Base-by-base conservation (phyloP, 2,113 vertebrate genomes). In the Nasalis larvatus region DNA sequence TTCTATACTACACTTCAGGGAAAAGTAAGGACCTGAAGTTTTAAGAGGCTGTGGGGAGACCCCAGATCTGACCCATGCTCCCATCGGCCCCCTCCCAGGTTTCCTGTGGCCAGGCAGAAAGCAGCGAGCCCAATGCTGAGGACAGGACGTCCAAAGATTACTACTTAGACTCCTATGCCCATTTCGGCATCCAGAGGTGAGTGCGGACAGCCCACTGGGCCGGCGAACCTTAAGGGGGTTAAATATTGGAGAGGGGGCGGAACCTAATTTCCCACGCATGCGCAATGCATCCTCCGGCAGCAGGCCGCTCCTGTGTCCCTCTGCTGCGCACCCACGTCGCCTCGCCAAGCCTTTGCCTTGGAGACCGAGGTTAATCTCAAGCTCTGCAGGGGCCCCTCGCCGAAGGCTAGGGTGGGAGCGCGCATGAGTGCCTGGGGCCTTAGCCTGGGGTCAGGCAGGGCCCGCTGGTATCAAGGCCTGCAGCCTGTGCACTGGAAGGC, bases 121-220 rank as follows among this genome's bases (percentile, higher is more conserved):
- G 98, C 98, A 99, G 99, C 14, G 98, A 97, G 96, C 99, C 99
- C 96, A 98, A 99, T 8, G 99, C 99, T 0, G 99, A 99, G 98
- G 99, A 99, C 95, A 99, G 99, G 99, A 99, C 99, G 0, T 99
- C 99, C 86, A 99, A 99, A 98, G 99, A 99, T 98, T 99, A 99
- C 98, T 99, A 99, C 98, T 99, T 99, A 82, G 99, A 99, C 97
- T 99, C 99, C 0, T 99, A 99, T 0, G 99, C 99, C 76, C 42
- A 99, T 98, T 99, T 99, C 52, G 99, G 99, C 85, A 99, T 99
- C 97, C 99, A 99, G 99, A 99, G 99, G 99, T 99, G 94, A 96
- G 98, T 76, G 10, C 18, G 56, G 21, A 49, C 40, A 1, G 40
- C 30, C 9, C 49, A 13, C 23, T 1, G 2, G 20, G 9, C 18